These are phyloP conservation scores for Salticus scenicus DNA, from an alignment of 2,888 invertebrate species.

Conservation along the genomic window DNA sequence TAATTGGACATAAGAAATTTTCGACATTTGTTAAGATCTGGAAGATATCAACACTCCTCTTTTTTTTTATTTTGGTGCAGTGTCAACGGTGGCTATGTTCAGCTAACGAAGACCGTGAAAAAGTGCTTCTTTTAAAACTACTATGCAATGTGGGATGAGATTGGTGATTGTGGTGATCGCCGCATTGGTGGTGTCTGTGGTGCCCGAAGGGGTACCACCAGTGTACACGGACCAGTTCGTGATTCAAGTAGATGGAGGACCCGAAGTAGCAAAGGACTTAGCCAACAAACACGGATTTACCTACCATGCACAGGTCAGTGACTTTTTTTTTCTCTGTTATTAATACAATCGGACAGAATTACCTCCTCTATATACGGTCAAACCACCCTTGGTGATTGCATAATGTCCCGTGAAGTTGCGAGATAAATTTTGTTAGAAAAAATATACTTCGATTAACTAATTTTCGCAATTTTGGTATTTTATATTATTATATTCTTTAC, in stretches of 20 bases:
- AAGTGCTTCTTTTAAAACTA: not conserved
- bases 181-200: not conserved
- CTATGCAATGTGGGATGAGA: constrained; percentile 50
- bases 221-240: constrained; percentile 89
- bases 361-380: no score
- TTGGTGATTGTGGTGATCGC: not conserved
- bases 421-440: no score
- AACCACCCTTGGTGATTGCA: no score
- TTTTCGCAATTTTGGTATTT: no score
- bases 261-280: constrained; percentile 83
- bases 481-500: no score
- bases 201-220: constrained; percentile 21
- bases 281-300: constrained; percentile 88
- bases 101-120: constrained; percentile 8
- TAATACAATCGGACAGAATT: not conserved
- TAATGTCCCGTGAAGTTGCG: no score
- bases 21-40: no score
- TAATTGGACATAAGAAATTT: no score
- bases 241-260: constrained; percentile 85
- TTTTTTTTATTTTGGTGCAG: no score
- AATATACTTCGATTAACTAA: no score
- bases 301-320: constrained; percentile 88
- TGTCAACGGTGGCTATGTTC: not conserved
- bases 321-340: constrained; percentile 42
- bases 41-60: no score